Evolutionary conservation across 2,113 vertebrate genomes (phyloP).

Genomic region (Microcebus jonahi): DNA sequence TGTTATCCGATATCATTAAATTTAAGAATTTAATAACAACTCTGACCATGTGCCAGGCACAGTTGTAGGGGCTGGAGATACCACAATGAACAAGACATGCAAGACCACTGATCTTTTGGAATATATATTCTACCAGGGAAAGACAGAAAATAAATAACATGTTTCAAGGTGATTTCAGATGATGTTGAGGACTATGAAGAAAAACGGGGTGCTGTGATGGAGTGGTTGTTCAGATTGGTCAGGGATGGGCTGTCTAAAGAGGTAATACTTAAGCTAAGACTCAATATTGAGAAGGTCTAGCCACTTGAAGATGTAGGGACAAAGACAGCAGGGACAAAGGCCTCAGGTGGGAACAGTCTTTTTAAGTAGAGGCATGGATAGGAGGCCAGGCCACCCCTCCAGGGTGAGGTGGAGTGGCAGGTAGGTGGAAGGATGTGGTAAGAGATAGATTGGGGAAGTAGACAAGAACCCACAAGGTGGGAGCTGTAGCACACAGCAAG

Average conservation of each 20-base stretch:
- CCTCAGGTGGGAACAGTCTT: background rate
- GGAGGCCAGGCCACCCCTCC: background rate
- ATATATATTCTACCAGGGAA: background rate
- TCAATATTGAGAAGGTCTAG: background rate
- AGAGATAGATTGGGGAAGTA: background rate
- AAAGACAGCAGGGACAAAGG: background rate
- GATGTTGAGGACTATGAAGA: background rate
- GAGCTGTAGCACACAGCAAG: fast-evolving
- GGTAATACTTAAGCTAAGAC: background rate
- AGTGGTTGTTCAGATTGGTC: background rate
- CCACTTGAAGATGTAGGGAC: background rate
- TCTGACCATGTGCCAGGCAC: background rate
- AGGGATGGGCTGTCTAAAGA: background rate
- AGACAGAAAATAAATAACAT: background rate
- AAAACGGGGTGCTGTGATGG: background rate
- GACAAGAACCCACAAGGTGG: too few relatives aligned
- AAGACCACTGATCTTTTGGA: background rate
- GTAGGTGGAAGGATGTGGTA: background rate
- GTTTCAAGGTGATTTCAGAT: background rate
- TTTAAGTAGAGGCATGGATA: background rate
- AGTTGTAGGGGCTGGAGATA: background rate
- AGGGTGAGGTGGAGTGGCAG: background rate
- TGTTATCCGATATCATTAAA: background rate
- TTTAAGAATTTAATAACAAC: background rate
- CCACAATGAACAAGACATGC: background rate